phyloP scores from a whole-genome alignment of 2,113 vertebrate genomes.

The Trachemys scripta region DNA sequence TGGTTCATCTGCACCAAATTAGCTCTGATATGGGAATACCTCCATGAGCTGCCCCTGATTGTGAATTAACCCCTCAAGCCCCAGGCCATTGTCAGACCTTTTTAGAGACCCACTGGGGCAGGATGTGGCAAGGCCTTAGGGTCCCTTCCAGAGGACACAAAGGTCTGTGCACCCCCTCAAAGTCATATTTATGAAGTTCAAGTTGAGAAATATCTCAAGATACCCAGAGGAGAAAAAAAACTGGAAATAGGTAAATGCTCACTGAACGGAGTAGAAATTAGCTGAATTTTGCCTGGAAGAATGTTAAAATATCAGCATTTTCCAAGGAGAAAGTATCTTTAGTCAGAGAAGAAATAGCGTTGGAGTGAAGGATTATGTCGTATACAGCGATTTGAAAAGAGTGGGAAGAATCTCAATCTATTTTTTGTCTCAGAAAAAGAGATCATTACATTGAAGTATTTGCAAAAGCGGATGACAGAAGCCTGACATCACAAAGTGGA shows the following conservation, averaged over 20 bases:
- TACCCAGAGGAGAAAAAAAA: background rate
- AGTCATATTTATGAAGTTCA: background rate
- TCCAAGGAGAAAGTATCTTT: background rate
- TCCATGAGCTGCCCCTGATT: background rate
- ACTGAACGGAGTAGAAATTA: background rate
- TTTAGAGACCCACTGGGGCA: background rate
- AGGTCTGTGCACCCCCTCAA: background rate
- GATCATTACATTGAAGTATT: background rate
- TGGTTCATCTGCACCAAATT: background rate
- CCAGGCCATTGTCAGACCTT: background rate
- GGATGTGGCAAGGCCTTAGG: background rate
- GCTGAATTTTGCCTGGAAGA: background rate
- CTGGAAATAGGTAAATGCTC: background rate
- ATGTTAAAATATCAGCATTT: background rate
- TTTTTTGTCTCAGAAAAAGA: background rate
- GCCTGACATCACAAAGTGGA: background rate
- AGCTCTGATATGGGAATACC: background rate
- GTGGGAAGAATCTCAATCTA: background rate
- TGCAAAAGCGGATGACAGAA: background rate
- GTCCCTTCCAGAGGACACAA: background rate
- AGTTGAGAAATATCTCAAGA: background rate
- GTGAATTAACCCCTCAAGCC: background rate
- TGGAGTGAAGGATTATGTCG: background rate
- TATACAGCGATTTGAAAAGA: background rate
- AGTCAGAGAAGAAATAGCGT: background rate